phyloP scores from a whole-genome alignment of 2,113 vertebrate genomes.

The Sinocyclocheilus anophthalmus region DNA sequence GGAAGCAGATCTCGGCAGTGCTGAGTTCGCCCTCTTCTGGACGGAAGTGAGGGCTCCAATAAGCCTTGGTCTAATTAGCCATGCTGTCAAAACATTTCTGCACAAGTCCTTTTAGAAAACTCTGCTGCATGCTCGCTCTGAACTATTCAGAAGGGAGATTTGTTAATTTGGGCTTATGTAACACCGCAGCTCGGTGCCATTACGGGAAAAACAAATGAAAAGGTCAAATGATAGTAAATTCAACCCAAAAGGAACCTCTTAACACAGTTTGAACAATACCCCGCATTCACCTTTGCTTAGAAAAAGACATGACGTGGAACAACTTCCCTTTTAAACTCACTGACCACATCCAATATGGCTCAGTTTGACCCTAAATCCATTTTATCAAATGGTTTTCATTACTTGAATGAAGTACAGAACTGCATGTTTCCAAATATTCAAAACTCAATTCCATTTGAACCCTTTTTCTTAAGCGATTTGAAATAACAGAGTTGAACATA shows the following conservation, averaged over 20 bases:
- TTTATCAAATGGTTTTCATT: not conserved
- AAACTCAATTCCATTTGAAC: not conserved
- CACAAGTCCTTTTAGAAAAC: slow-evolving; percentile 21
- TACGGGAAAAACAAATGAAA: slow-evolving; percentile 19
- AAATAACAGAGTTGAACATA: slow-evolving; percentile 72
- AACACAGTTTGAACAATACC: not conserved
- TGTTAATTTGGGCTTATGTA: slow-evolving; percentile 49
- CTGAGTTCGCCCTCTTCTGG: slow-evolving; percentile 76
- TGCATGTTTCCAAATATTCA: not conserved
- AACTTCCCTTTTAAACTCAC: not conserved
- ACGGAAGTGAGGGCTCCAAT: slow-evolving; percentile 72
- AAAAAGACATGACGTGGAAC: not conserved
- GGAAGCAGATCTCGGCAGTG: slow-evolving; percentile 71
- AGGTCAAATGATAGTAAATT: slow-evolving; percentile 23
- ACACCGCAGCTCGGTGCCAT: slow-evolving; percentile 30
- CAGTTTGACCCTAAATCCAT: not conserved
- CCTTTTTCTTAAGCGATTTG: not conserved
- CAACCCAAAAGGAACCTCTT: not conserved
- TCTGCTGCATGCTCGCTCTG: slow-evolving; percentile 22
- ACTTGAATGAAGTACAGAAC: not conserved
- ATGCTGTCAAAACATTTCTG: slow-evolving; percentile 69
- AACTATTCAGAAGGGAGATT: slow-evolving; percentile 17
- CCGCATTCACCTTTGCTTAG: not conserved
- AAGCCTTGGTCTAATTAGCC: slow-evolving; percentile 67
- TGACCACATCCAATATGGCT: not conserved